Evolutionary conservation across 1,140 invertebrate genomes (phyloP), one percentile per base, ranked within the genome.

Genomic region (Drosophila navojoa): DNA sequence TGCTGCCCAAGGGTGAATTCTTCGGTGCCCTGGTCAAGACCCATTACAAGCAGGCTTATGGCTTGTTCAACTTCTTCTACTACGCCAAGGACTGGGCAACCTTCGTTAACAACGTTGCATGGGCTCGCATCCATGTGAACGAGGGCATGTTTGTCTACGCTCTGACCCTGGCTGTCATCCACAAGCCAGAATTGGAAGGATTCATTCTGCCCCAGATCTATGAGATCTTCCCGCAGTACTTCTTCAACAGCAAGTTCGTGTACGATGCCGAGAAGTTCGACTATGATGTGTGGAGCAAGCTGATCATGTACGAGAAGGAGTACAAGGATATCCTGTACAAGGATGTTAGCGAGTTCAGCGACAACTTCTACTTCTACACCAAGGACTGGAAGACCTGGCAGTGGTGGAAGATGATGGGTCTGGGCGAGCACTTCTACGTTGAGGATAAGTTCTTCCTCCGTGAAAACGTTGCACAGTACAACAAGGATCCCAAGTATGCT

Each of bases 1-100:
- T 95, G 35, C 92, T 94, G 25, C 92, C 94, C 0, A 93, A 93
- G 66, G 94, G 94, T 59, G 93, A 94, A 71, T 92, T 95, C 38
- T 96, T 95, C 79, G 94, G 94, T 15, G 71, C 94, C n/a, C 92
- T 94, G 75, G 91, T 95, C 55, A 93, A 93, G 29, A 93, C 94
- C 10, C 95, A 96, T 54, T 76, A 93, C n/a, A 91, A 94, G 49
- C 94, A 96, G 91, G 94, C 94, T 32, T 91, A 93, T 4, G 93
- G 93, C 7, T 90, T 96, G 54, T 96, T 95, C 93, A 94, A 96
- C 61, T 79, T 95, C 63, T 93, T 96, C 77, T 95, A 94, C 91
- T 94, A 94, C 76, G 95, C 95, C 59, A 95, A 96, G 81, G 93
- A 94, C 73, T 95, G 93, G 66, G 93, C 94, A 1, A 94, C 93